These are phyloP conservation scores for Sinhomidia bicolor DNA, from an alignment of 2,888 invertebrate genomes.

Conservation along the genomic window DNA sequence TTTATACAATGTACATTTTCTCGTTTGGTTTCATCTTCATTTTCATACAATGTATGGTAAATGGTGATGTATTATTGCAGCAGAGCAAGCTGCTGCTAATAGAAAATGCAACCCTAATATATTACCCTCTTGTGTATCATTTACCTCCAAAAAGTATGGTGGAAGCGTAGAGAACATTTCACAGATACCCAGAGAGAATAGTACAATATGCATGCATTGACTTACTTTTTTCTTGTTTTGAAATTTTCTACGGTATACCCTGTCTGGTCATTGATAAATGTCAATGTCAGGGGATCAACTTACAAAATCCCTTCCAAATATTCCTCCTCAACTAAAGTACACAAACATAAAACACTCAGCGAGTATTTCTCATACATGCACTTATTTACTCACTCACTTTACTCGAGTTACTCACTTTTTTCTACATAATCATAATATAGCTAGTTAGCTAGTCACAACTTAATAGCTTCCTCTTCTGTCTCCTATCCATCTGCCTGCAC, in stretches of 20 bases:
- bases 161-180: neutral
- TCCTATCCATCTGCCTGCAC: neutral
- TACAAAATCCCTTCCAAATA: slow-evolving; percentile 61
- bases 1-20: slow-evolving; percentile 32
- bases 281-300: slow-evolving; percentile 70
- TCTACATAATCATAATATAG: neutral
- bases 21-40: slow-evolving; percentile 9
- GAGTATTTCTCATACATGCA: slow-evolving; percentile 21
- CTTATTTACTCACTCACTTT: neutral
- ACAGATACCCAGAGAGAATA: neutral
- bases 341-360: slow-evolving; percentile 39
- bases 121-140: slow-evolving; percentile 47
- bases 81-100: neutral
- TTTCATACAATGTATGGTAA: neutral
- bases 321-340: slow-evolving; percentile 38
- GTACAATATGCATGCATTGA: neutral
- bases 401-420: slow-evolving; percentile 20
- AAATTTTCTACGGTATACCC: neutral
- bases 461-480: neutral
- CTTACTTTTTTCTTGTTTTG: neutral
- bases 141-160: slow-evolving; percentile 26
- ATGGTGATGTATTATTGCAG: neutral
- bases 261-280: slow-evolving; percentile 59
- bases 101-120: neutral
- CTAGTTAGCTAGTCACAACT: slow-evolving; percentile 21